Percentiles rank a stretch among this genome's conserved stretches.
phyloP scores from a whole-genome alignment of 1,140 invertebrate species.

The Drosophila repletoides region DNA sequence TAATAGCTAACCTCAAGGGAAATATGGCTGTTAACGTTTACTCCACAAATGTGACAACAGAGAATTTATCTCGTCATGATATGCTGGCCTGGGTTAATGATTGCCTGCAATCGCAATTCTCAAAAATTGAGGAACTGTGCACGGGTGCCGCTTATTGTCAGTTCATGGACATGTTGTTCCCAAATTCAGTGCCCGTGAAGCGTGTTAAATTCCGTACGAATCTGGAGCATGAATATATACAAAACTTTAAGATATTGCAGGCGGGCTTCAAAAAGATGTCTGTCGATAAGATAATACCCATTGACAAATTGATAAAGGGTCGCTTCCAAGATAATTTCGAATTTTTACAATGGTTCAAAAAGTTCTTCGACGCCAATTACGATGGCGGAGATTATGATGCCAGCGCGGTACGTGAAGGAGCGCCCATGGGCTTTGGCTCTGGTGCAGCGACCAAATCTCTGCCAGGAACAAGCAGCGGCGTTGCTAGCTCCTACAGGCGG shows the following conservation, averaged over 20 bases:
- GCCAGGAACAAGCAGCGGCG: neutral
- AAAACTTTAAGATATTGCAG: slow-evolving; percentile 99
- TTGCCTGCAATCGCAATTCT: slow-evolving; percentile 11
- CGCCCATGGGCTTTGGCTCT: slow-evolving; percentile 19
- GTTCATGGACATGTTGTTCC: slow-evolving; percentile 99
- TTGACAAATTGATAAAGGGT: slow-evolving; percentile 94
- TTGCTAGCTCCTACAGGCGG: neutral
- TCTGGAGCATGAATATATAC: slow-evolving; percentile 99
- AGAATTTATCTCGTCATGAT: slow-evolving; percentile 24
- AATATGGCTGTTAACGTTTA: slow-evolving; percentile 32
- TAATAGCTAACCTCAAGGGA: too few relatives aligned
- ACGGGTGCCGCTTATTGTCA: slow-evolving; percentile 94
- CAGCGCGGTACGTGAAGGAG: neutral
- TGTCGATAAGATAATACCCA: slow-evolving; percentile 94
- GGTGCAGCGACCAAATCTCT: too few relatives aligned
- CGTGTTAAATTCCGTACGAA: slow-evolving; percentile 98
- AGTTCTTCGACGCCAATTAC: slow-evolving; percentile 95
- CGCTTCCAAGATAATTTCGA: slow-evolving; percentile 99
- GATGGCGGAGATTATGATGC: slow-evolving; percentile 82
- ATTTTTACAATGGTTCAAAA: slow-evolving; percentile 99
- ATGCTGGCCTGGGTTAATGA: slow-evolving; percentile 33
- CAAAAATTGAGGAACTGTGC: slow-evolving; percentile 31
- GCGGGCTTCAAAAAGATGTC: slow-evolving; percentile 96
- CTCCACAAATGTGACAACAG: slow-evolving; percentile 14
- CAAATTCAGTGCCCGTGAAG: slow-evolving; percentile 93